Evolutionary conservation across 1,140 invertebrate species (phyloP).

Genomic region (Babylonia areolata): DNA sequence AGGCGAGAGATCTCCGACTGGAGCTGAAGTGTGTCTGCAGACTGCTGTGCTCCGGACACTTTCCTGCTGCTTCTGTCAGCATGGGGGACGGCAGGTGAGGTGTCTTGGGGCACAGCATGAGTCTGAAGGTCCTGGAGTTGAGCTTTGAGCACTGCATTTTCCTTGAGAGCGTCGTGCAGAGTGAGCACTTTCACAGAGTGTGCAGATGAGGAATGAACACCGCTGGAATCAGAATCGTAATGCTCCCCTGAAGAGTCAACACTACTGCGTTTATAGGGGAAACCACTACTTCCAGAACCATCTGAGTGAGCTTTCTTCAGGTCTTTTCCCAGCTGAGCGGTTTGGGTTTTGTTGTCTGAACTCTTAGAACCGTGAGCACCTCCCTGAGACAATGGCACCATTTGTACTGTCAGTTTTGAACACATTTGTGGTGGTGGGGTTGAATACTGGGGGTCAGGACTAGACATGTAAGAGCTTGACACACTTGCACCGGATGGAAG

Average conservation of each 20-base stretch:
- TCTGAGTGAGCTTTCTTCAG: not conserved
- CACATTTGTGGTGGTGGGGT: constrained; percentile 26
- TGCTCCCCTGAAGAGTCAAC: not conserved
- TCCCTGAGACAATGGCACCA: constrained; percentile 16
- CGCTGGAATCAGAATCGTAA: not conserved
- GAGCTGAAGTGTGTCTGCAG: not conserved
- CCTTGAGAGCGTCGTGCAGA: constrained; percentile 4
- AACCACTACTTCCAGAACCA: not conserved
- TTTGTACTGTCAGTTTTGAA: constrained; percentile 22
- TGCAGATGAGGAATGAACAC: not conserved
- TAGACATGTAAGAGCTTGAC: not conserved
- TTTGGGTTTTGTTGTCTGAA: not conserved
- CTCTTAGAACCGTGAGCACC: not conserved
- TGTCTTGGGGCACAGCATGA: not conserved
- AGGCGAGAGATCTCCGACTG: constrained; percentile 40
- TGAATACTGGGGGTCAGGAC: not conserved
- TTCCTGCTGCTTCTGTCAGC: not conserved
- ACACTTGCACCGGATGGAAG: not conserved
- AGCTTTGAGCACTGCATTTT: constrained; percentile 19
- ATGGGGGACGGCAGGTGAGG: not conserved
- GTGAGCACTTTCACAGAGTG: constrained; percentile 19
- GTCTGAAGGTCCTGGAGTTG: constrained; percentile 20
- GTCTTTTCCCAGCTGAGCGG: not conserved
- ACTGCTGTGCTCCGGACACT: not conserved
- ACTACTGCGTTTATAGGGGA: not conserved